A percentile compares a stretch with the other conserved stretches of the same genome.
Evolutionary conservation across 2,888 invertebrate species (phyloP).

Genomic region (Chymomyza amoena): DNA sequence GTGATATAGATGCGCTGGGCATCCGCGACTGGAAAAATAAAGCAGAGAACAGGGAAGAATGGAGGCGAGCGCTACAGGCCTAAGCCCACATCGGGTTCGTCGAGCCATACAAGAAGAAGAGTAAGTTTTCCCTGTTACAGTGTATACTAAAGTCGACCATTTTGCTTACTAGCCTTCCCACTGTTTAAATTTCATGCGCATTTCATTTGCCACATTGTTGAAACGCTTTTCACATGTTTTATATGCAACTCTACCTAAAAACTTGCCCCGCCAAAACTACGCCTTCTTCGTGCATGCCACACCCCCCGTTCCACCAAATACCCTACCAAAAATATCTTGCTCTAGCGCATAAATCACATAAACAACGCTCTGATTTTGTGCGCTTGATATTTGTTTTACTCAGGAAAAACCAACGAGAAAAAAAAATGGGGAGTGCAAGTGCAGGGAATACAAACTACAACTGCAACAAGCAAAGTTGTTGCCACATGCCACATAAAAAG

Average conservation of each 20-base stretch:
- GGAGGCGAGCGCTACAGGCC: no score
- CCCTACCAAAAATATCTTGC: not conserved
- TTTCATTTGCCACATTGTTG: constrained; percentile 59
- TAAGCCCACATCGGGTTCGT: no score
- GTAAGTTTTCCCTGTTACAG: no score
- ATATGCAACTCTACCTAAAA: constrained; percentile 10
- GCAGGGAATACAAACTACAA: not conserved
- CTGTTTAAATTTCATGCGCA: constrained; percentile 40
- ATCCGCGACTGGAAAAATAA: no score
- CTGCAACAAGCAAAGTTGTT: constrained; percentile 18
- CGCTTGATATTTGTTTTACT: constrained; percentile 58
- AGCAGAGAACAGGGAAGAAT: no score
- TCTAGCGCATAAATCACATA: constrained; percentile 63
- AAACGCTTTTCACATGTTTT: constrained; percentile 38
- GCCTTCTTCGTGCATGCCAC: not conserved
- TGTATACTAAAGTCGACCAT: not conserved
- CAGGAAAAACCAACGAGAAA: constrained; percentile 13
- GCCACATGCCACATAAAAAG: constrained; percentile 18
- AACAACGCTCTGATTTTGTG: constrained; percentile 66
- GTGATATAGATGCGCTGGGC: no score
- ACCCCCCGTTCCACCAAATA: not conserved
- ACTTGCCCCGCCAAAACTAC: constrained; percentile 13
- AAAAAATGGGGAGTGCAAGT: constrained; percentile 20
- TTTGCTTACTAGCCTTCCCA: not conserved
- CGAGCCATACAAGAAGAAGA: no score